Conservation (phyloP, 2,888 invertebrate genomes). For the Dioctria linearis region DNA sequence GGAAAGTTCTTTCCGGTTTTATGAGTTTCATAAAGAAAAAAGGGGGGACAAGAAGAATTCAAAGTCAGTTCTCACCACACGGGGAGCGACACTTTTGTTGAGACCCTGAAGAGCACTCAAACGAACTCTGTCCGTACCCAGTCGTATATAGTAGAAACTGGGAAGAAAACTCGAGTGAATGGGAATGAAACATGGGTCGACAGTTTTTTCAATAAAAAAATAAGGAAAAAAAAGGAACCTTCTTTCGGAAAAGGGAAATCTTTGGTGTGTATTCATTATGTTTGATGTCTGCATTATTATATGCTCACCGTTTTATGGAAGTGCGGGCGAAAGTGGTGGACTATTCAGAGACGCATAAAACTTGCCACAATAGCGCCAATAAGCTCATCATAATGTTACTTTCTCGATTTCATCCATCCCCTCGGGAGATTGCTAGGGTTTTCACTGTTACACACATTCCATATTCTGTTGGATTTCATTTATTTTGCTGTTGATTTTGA, state of each 20-base stretch:
- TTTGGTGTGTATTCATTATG: conserved; percentile 46
- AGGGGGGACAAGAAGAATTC: conserved; percentile 42
- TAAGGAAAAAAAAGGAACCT: conserved; percentile 9
- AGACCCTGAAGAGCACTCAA: conserved; percentile 45
- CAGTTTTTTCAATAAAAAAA: conserved; percentile 47
- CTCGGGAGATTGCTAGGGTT: no score
- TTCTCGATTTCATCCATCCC: not conserved
- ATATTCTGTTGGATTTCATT: no score
- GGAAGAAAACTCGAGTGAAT: conserved; percentile 16
- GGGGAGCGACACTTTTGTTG: conserved; percentile 46
- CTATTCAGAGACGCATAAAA: conserved; percentile 30
- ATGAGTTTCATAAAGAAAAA: conserved; percentile 43
- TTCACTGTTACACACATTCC: no score
- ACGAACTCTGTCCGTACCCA: not conserved
- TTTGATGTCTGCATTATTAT: conserved; percentile 49
- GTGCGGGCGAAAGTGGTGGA: conserved; percentile 18
- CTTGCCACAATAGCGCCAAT: conserved; percentile 35
- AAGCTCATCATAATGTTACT: conserved; percentile 27
- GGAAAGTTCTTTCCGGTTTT: conserved; percentile 51
- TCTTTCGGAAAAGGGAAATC: conserved; percentile 28
- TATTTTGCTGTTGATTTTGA: no score
- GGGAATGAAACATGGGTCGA: conserved; percentile 49
- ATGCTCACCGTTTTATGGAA: not conserved
- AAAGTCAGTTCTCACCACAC: conserved; percentile 42
- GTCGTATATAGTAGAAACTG: not conserved